Evolutionary conservation across 1,140 invertebrate species (phyloP).

Genomic region (Drosophila dunni): DNA sequence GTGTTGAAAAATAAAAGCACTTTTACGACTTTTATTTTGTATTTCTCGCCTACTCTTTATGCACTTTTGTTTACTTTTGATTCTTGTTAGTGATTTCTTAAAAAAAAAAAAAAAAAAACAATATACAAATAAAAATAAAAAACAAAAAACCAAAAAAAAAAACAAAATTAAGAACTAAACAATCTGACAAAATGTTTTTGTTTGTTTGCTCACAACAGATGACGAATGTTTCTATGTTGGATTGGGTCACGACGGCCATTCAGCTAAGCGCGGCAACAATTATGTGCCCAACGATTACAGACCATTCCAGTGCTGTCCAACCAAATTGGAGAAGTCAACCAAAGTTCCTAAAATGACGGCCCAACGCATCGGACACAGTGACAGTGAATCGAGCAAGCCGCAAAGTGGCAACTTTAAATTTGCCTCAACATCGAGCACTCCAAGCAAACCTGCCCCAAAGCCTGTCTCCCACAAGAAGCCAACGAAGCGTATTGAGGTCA

Average conservation of each 20-base stretch:
- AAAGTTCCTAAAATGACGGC: constrained; percentile 85
- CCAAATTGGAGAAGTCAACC: constrained; percentile 88
- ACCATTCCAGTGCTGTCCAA: constrained; percentile 95
- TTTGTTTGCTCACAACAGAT: constrained; percentile 88
- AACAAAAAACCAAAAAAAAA: constrained; percentile 54
- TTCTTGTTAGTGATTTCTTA: constrained; percentile 70
- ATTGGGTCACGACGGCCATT: constrained; percentile 87
- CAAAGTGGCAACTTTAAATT: constrained; percentile 76
- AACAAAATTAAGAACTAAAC: constrained; percentile 69
- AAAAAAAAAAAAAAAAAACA: constrained; percentile 44
- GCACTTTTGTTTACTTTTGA: constrained; percentile 78
- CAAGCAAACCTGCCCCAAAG: constrained; percentile 37
- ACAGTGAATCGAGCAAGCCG: constrained; percentile 54
- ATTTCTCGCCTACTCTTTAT: constrained; percentile 74
- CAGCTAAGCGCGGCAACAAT: constrained; percentile 88
- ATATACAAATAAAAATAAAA: constrained; percentile 30
- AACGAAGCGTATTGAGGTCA: constrained; percentile 51
- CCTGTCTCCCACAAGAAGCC: constrained; percentile 55
- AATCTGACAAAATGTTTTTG: constrained; percentile 87
- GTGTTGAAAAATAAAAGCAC: constrained; percentile 63
- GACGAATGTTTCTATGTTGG: constrained; percentile 98
- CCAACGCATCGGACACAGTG: constrained; percentile 79
- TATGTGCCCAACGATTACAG: constrained; percentile 91
- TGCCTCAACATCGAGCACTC: constrained; percentile 35
- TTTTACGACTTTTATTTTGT: constrained; percentile 68